Evolutionary conservation across 2,797 vertebrate species (phyloP).

Genomic region (Pachyuromys duprasi): DNA sequence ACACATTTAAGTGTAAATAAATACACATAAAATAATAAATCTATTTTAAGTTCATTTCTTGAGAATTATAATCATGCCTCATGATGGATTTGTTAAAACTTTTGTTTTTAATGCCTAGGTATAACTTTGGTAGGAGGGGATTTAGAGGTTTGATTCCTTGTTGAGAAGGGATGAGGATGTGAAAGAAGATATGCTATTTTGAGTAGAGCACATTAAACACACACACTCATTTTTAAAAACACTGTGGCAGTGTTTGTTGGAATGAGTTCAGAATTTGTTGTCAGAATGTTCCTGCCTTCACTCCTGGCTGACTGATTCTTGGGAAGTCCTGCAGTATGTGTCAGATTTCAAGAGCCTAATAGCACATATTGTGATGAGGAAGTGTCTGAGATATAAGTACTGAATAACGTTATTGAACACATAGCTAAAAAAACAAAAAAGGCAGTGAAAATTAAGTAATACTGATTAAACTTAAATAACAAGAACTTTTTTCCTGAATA

Average conservation of each 20-base stretch:
- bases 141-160: conserved; percentile 24
- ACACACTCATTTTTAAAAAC: background rate
- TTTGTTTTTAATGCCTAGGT: conserved; percentile 53
- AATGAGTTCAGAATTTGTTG: conserved; percentile 54
- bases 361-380: background rate
- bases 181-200: conserved; percentile 5
- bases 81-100: conserved; percentile 54
- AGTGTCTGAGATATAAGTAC: background rate
- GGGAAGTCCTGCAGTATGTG: background rate
- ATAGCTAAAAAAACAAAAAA: conserved; percentile 2
- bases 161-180: background rate
- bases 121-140: conserved; percentile 16
- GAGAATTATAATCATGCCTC: conserved; percentile 23
- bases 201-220: background rate
- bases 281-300: conserved; percentile 30
- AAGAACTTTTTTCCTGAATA: conserved; percentile 44
- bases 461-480: conserved; percentile 24
- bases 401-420: conserved; percentile 46
- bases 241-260: background rate
- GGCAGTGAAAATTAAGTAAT: background rate
- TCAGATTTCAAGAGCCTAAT: background rate
- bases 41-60: conserved; percentile 19
- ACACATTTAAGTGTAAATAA: background rate
- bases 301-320: background rate
- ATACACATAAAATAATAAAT: background rate